Evolutionary conservation across 2,888 invertebrate genomes (phyloP), one percentile per base, ranked within the genome.

Genomic region (Lucinisca nassula): DNA sequence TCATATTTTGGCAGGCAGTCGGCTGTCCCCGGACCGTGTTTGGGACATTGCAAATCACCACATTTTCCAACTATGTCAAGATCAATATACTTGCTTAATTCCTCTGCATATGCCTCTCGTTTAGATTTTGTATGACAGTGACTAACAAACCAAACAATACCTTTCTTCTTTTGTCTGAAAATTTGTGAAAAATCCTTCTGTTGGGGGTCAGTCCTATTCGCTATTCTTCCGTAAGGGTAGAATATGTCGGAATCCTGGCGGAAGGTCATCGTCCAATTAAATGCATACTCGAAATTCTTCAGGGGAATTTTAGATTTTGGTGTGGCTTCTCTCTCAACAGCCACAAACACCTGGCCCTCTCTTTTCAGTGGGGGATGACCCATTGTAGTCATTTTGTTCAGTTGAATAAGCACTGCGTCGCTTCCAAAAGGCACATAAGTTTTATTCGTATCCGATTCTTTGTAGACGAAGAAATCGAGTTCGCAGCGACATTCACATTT

Each of bases 231-330:
- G 51, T 91, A 92, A 1, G 88, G 91, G 14, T 86, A 35, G 21
- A 86, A 87, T 14, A 93, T 84, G 72, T 93, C 93, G 0, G 93
- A 87, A 70, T 92, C 93, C 0, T 45, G 49, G 27, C 92, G 76
- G 70, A 91, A 93, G 0, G 93, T 91, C 89, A 90, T 85, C 0
- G 93, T 92, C 90, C 90, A 90, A 82, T 93, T 94, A 79, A 94
- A 92, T 0, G 81, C 55, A 37, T 82, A 55, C 10, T 84, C 37
- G 35, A 67, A 67, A 3, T 14, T 67, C 37, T 55, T 55, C 10
- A 38, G 10, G 1, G 40, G 74, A 24, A 40, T 27, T 49, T 27
- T 49, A 4, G 10, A 2, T 35, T 1, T 35, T 10, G 67, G 32
- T 14, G 10, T 4, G 1, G 67, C 35, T 21, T 83, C 83, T 24